Conservation (phyloP, 2,113 vertebrate genomes). For the Notarius lentiginosus region DNA sequence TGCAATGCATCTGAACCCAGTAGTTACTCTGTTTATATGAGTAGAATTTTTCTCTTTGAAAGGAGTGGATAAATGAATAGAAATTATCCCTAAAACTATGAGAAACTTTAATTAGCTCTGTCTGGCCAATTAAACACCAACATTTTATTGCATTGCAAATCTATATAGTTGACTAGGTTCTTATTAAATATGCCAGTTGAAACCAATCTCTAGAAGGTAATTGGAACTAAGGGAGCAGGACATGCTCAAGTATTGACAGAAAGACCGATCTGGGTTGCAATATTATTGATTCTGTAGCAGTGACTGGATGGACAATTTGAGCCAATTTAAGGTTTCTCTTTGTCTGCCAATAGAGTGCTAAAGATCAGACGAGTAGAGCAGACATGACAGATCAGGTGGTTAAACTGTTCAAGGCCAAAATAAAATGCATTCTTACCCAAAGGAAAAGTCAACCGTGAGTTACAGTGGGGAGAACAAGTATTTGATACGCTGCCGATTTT, state of each 20-base stretch:
- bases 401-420: neutral
- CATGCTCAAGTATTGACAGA: slow-evolving; percentile 32
- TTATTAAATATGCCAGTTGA: slow-evolving; percentile 14
- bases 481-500: too few relatives aligned
- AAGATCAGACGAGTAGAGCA: neutral
- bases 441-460: neutral
- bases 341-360: neutral
- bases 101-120: slow-evolving; percentile 19
- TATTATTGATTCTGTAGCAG: slow-evolving; percentile 2
- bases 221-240: slow-evolving; percentile 17
- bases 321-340: slow-evolving; percentile 27
- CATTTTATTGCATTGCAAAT: slow-evolving; percentile 19
- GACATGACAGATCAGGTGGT: neutral
- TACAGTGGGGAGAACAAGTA: too few relatives aligned
- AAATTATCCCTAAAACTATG: neutral
- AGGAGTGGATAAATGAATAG: neutral
- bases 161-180: slow-evolving; percentile 19
- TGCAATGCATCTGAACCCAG: neutral
- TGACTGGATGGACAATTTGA: slow-evolving; percentile 3
- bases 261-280: slow-evolving; percentile 36
- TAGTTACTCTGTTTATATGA: neutral
- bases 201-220: slow-evolving; percentile 8
- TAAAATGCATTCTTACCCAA: neutral
- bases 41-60: neutral
- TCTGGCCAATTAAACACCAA: slow-evolving; percentile 9